Conservation (phyloP, 1,140 invertebrate species). For the Ceratina australensis region DNA sequence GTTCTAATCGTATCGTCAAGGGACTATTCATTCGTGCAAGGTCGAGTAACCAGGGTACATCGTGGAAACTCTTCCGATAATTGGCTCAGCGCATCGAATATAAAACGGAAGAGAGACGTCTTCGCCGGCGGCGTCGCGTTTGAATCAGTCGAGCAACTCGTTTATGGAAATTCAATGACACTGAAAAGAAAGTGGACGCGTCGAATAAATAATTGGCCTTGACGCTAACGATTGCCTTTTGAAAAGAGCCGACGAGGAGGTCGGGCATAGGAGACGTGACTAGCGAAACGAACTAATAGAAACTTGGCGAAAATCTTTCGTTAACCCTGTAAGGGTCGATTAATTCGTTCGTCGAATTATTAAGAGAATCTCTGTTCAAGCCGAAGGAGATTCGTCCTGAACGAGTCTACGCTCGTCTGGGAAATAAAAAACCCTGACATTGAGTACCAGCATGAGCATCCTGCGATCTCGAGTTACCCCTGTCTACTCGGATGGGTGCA, state of each 20-base stretch:
- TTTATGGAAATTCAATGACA: background rate
- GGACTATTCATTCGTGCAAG: conserved; percentile 40
- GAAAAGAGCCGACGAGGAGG: background rate
- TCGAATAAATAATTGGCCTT: background rate
- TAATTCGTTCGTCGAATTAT: too few species aligned
- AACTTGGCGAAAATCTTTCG: too few species aligned
- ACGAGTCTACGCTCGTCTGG: background rate
- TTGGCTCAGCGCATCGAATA: conserved; percentile 36
- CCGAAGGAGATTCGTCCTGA: background rate
- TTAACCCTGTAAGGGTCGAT: background rate
- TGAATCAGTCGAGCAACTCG: background rate
- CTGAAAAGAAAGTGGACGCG: background rate
- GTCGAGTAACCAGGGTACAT: conserved; percentile 2
- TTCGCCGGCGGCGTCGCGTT: conserved; percentile 5
- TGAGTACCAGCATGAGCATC: conserved; percentile 36
- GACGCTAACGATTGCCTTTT: background rate
- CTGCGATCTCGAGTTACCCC: conserved; percentile 53
- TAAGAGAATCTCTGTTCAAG: too few species aligned
- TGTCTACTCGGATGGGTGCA: conserved; percentile 27
- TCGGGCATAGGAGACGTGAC: background rate
- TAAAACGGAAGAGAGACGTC: conserved; percentile 1
- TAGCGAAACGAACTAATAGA: background rate
- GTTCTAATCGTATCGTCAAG: conserved; percentile 1
- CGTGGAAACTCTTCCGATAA: conserved; percentile 41
- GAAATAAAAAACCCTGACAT: conserved; percentile 36